Base-by-base conservation (phyloP, 2,797 vertebrate genomes). In the Hylomyscus alleni region DNA sequence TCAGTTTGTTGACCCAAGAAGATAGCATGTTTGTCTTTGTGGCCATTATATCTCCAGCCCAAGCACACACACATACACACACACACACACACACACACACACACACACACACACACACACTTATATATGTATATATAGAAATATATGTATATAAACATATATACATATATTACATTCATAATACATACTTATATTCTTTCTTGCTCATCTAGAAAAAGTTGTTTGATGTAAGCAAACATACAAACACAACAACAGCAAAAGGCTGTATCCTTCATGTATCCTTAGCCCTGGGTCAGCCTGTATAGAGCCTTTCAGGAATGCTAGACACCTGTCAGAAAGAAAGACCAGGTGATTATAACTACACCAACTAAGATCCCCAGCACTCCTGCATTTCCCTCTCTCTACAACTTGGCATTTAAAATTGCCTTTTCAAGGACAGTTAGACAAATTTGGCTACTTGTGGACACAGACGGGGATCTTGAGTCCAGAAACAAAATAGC, bases 271-370 rank as follows among this genome's bases (percentile, higher is more conserved):
- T 2, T 3, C 69, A 0, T 44, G 3, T 8, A 37, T 34, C 52
- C 9, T 1, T 34, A 14, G 10, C n/a, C 15, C 7, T 31, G 3
- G 22, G 3, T 7, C 17, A 22, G 1, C 11, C 29, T 72, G 0
- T 22, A 56, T 17, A 6, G 15, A 77, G 12, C 4, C 0, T n/a
- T 12, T 29, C 82, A 54, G 31, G n/a, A 19, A 58, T 47, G 54
- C 12, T 19, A 44, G 3, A 65, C 34, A 44, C 2, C 40, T 44
- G 8, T 60, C 50, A 14, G 37, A 62, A 14, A 50, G 44, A 72
- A 17, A 76, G 2, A 1, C 17, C 40, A 72, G 12, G 6, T 44
- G 9, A 34, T 19, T n/a, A 29, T 65, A 10, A 22, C 24, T 20
- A 0, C 0, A 10, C 17, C 19, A 12, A n/a, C 40, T 29, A 54